A percentile compares a stretch with the other conserved stretches of the same genome.
These are phyloP conservation scores for Drosophila repleta DNA, from an alignment of 1,140 invertebrate species.

Conservation along the genomic window DNA sequence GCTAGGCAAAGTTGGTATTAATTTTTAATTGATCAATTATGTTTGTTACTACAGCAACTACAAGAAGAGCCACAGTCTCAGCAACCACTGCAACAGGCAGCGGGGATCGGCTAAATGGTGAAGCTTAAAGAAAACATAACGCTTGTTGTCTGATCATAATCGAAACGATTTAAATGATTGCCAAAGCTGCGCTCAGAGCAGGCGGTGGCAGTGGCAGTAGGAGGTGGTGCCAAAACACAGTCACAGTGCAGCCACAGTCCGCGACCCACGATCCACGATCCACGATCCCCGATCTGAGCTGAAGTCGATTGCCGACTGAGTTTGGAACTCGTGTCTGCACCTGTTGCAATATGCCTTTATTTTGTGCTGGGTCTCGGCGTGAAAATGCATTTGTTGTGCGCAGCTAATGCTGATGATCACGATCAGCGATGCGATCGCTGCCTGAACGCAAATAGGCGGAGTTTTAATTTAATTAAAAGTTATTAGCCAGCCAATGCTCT, in stretches of 20 bases:
- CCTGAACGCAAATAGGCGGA: conserved; percentile 75
- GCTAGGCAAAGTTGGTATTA: conserved; percentile 74
- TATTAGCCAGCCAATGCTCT: conserved; percentile 58
- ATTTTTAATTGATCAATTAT: conserved; percentile 82
- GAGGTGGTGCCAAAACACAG: conserved; percentile 41
- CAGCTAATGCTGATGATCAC: conserved; percentile 55
- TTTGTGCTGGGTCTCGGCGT: conserved; percentile 49
- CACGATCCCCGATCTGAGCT: conserved; percentile 31
- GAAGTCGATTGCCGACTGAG: not conserved
- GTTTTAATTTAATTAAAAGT: conserved; percentile 81
- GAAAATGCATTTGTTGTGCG: conserved; percentile 74
- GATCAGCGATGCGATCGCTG: conserved; percentile 42
- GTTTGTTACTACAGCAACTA: conserved; percentile 38
- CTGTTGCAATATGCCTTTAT: conserved; percentile 39
- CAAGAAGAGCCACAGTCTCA: conserved; percentile 18
- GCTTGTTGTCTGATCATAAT: conserved; percentile 74
- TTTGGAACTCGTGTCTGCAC: conserved; percentile 60
- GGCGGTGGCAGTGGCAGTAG: not conserved
- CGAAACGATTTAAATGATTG: conserved; percentile 79
- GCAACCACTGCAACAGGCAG: conserved; percentile 31
- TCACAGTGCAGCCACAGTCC: conserved; percentile 5
- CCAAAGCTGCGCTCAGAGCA: conserved; percentile 38
- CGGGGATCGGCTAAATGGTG: conserved; percentile 33
- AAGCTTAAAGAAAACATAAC: conserved; percentile 68
- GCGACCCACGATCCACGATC: conserved; percentile 20